Evolutionary conservation across 2,888 invertebrate species (phyloP).

Genomic region (Brenthis ino): DNA sequence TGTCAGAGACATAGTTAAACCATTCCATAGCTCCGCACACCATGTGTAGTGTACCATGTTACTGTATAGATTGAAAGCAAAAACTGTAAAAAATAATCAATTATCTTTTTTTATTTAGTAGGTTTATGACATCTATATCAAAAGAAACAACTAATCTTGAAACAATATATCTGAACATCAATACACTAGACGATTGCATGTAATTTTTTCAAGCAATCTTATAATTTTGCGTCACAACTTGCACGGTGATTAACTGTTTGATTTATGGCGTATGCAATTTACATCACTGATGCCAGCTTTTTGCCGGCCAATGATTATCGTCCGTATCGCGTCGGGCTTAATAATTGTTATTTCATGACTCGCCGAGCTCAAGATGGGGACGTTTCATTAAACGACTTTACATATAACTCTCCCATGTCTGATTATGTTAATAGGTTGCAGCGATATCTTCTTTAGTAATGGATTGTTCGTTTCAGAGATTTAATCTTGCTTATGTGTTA

Average conservation of each 20-base stretch:
- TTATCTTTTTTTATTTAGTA: no score
- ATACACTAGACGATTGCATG: constrained; percentile 45
- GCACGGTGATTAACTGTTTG: constrained; percentile 78
- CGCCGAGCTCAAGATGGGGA: constrained; percentile 69
- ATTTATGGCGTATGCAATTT: constrained; percentile 81
- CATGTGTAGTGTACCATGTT: no score
- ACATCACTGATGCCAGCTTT: constrained; percentile 77
- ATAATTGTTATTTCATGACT: constrained; percentile 80
- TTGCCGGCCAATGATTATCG: constrained; percentile 79
- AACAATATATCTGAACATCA: no score
- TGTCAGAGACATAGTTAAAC: no score
- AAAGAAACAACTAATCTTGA: background rate
- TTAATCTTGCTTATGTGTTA: constrained; percentile 42
- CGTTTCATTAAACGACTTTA: constrained; percentile 79
- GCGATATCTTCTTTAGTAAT: constrained; percentile 60
- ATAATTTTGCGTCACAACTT: constrained; percentile 68
- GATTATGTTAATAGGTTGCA: constrained; percentile 72
- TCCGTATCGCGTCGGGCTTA: constrained; percentile 80
- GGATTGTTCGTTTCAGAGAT: constrained; percentile 64
- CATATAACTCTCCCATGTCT: constrained; percentile 77
- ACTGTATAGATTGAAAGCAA: no score
- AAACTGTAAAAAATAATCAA: no score
- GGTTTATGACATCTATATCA: background rate
- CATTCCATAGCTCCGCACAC: no score
- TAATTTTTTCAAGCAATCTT: constrained; percentile 79